Evolutionary conservation across 2,888 invertebrate genomes (phyloP).

Genomic region (Baronia brevicornis): DNA sequence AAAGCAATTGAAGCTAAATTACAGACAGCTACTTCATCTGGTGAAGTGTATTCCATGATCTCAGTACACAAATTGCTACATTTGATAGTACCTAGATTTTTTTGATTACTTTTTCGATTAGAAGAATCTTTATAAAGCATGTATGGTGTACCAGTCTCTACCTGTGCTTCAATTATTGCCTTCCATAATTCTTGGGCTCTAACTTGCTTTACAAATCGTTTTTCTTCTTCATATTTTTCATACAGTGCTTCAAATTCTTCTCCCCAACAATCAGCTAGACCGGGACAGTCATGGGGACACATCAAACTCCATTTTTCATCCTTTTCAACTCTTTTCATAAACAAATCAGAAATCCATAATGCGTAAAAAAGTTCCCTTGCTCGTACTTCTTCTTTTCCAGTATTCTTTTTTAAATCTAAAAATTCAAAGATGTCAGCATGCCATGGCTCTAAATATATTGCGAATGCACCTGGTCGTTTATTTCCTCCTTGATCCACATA

Average conservation of each 20-base stretch:
- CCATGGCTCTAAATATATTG: slow-evolving; percentile 99
- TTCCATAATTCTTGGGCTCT: slow-evolving; percentile 94
- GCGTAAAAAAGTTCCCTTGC: slow-evolving; percentile 98
- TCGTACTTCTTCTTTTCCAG: slow-evolving; percentile 94
- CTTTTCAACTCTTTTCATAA: slow-evolving; percentile 94
- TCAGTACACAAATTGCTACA: slow-evolving; percentile 99
- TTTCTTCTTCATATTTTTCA: slow-evolving; percentile 88
- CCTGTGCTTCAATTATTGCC: slow-evolving; percentile 94
- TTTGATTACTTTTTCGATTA: slow-evolving; percentile 97
- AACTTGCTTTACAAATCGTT: slow-evolving; percentile 79
- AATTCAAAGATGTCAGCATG: slow-evolving; percentile 98
- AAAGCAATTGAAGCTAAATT: slow-evolving; percentile 98
- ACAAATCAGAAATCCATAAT: slow-evolving; percentile 98
- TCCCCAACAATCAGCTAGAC: slow-evolving; percentile 94
- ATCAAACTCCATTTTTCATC: slow-evolving; percentile 94
- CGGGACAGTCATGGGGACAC: slow-evolving; percentile 96
- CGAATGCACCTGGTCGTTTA: slow-evolving; percentile 97
- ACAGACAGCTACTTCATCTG: slow-evolving; percentile 97
- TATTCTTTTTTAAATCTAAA: slow-evolving; percentile 95
- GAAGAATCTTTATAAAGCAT: slow-evolving; percentile 98
- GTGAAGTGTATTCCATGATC: slow-evolving; percentile 94
- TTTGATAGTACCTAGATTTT: slow-evolving; percentile 98
- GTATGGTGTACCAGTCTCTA: slow-evolving; percentile 98
- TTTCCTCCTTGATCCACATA: slow-evolving; percentile 99
- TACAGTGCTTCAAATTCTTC: slow-evolving; percentile 95